These are phyloP conservation scores for Burhinus bistriatus DNA, from an alignment of 2,113 vertebrate genomes.

Conservation along the genomic window DNA sequence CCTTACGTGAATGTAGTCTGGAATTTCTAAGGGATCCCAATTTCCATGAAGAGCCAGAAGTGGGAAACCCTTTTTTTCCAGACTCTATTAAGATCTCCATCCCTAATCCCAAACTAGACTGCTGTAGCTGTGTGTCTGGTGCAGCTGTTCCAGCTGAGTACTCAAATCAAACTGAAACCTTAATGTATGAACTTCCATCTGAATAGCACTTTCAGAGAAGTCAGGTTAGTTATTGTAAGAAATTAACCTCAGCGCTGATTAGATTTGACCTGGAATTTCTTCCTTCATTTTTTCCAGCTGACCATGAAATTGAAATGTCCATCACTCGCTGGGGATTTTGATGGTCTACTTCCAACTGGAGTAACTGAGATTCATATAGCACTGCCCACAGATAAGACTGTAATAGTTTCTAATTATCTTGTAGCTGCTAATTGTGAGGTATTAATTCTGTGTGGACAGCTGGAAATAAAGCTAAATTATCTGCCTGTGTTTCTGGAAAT, in stretches of 20 bases:
- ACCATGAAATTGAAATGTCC: not conserved
- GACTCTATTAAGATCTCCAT: not conserved
- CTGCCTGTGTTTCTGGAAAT: not conserved
- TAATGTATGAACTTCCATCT: not conserved
- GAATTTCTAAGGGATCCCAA: not conserved
- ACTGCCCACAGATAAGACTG: not conserved
- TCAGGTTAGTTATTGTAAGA: not conserved
- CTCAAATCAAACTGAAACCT: not conserved
- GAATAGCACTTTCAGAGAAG: not conserved
- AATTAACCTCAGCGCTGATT: not conserved
- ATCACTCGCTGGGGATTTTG: not conserved
- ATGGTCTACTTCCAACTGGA: not conserved
- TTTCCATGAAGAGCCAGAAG: not conserved
- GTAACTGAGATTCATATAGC: not conserved
- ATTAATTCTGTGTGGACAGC: not conserved
- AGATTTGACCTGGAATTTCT: slow-evolving; percentile 2
- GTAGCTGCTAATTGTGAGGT: not conserved
- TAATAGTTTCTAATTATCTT: not conserved
- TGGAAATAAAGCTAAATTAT: not conserved
- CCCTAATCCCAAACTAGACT: not conserved
- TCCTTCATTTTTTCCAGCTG: slow-evolving; percentile 8
- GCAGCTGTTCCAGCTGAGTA: not conserved
- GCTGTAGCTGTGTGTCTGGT: not conserved
- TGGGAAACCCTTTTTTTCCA: not conserved
- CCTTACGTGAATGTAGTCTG: not conserved